Base-by-base conservation (phyloP, 2,888 invertebrate species). In the Harmothoe impar region DNA sequence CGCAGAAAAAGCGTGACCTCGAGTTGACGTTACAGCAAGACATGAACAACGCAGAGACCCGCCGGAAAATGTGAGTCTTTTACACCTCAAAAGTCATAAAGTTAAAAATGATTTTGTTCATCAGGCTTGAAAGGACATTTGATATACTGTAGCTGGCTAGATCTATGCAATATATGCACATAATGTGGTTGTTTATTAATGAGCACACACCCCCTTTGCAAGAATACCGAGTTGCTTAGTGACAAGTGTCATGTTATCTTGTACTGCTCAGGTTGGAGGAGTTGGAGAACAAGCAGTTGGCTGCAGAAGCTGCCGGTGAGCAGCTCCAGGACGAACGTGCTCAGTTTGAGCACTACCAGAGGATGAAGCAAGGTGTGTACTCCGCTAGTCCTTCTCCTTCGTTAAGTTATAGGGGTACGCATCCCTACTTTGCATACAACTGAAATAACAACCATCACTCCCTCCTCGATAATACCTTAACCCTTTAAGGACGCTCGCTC, bases 341-440 rank as follows among this genome's bases (percentile, higher is more conserved):
- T 23, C 78, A 77, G 81, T 89, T 89, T 51, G 89, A 89, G 17
- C 77, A 54, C 33, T 89, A 89, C 35, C 68, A 52, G 89, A 89
- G 78, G 54, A 17, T 89, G 52, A 89, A 89, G n/a, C 72, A 89
- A 89, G 89, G 89, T 89, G 33, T 0, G 89, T 29, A 43, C n/a
- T 31, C 20, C 52, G 0, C 51, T 35, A 7, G n/a, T 52, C 52
- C 54, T 25, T 17, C 10, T 51, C 0, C 25, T 15, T 35, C 12
- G 43, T 17, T 31, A 84, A 43, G 35, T 84, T 35, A 20, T 15
- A 51, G 15, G 0, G 35, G 35, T 84, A 0, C 15, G 54, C 54
- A 15, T 54, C n/a, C n/a, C 10, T 54, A 20, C 54, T 54, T 54
- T 54, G 54, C 54, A 54, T 20, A 20, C 54, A 15, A 54, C 54